These are phyloP conservation scores for Stenotaenia linearis DNA, from an alignment of 2,888 invertebrate species.

Conservation along the genomic window DNA sequence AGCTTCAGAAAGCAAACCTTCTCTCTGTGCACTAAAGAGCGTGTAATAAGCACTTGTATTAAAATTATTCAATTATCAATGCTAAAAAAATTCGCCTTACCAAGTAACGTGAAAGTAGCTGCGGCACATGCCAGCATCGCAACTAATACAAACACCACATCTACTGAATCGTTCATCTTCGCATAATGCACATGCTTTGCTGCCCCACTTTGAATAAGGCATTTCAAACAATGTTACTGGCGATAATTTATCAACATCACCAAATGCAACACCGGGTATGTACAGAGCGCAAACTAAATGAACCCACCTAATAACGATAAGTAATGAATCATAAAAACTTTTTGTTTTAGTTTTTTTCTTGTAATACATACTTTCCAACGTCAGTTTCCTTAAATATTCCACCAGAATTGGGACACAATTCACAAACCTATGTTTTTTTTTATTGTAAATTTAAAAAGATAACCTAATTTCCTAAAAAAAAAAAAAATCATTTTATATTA, in stretches of 20 bases:
- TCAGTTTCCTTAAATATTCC: slow-evolving; percentile 92
- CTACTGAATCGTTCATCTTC: slow-evolving; percentile 77
- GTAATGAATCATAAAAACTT: too few relatives aligned
- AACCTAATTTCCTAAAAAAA: too few relatives aligned
- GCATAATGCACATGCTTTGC: slow-evolving; percentile 83
- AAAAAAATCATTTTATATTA: slow-evolving; percentile 36
- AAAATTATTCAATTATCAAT: neutral
- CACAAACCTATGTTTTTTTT: slow-evolving; percentile 62
- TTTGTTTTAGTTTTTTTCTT: neutral
- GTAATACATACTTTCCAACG: slow-evolving; percentile 63
- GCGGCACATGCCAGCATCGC: slow-evolving; percentile 97
- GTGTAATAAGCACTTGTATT: too few relatives aligned
- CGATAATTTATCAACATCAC: slow-evolving; percentile 81
- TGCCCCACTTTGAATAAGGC: slow-evolving; percentile 95
- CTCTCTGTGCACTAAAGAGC: slow-evolving; percentile 82
- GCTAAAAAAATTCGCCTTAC: slow-evolving; percentile 49
- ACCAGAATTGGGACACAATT: slow-evolving; percentile 85
- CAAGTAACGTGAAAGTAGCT: slow-evolving; percentile 97
- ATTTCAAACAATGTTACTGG: slow-evolving; percentile 92
- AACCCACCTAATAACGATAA: slow-evolving; percentile 88
- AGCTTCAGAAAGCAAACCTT: slow-evolving; percentile 86
- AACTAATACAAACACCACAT: slow-evolving; percentile 92
- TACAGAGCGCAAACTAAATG: slow-evolving; percentile 96
- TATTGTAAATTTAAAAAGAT: too few relatives aligned
- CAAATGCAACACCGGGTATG: slow-evolving; percentile 94